A percentile compares a stretch with the other conserved stretches of the same genome.
Evolutionary conservation across 2,888 invertebrate species (phyloP).

Genomic region (Drosophila hamatofila): DNA sequence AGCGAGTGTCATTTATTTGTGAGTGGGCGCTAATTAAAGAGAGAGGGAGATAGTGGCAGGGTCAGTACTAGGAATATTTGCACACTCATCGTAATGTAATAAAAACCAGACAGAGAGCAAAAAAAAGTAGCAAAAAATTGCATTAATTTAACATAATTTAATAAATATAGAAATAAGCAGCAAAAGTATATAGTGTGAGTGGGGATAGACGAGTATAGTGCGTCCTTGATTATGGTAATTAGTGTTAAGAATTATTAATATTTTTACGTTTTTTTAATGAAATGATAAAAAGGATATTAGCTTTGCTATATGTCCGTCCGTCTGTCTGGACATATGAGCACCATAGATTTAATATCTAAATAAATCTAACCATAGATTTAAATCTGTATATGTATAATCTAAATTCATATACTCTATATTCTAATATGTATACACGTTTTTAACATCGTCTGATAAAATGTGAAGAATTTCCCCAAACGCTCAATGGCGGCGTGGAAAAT

Average conservation of each 20-base stretch:
- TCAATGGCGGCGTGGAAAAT: too few relatives aligned
- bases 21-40: constrained; percentile 44
- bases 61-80: constrained; percentile 6
- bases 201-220: background rate
- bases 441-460: too few relatives aligned
- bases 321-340: too few relatives aligned
- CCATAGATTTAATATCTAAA: too few relatives aligned
- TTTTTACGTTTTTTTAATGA: too few relatives aligned
- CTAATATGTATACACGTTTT: too few relatives aligned
- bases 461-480: too few relatives aligned
- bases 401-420: too few relatives aligned
- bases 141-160: constrained; percentile 7
- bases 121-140: background rate
- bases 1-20: constrained; percentile 24
- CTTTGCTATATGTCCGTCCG: too few relatives aligned
- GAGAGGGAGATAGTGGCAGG: background rate
- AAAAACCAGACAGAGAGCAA: background rate
- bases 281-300: too few relatives aligned
- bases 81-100: background rate
- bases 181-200: background rate
- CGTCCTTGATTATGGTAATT: background rate
- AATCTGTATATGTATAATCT: too few relatives aligned
- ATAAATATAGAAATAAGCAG: background rate
- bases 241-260: background rate
- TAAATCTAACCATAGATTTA: too few relatives aligned